Evolutionary conservation across 2,888 invertebrate genomes (phyloP).

Genomic region (Pecten maximus): DNA sequence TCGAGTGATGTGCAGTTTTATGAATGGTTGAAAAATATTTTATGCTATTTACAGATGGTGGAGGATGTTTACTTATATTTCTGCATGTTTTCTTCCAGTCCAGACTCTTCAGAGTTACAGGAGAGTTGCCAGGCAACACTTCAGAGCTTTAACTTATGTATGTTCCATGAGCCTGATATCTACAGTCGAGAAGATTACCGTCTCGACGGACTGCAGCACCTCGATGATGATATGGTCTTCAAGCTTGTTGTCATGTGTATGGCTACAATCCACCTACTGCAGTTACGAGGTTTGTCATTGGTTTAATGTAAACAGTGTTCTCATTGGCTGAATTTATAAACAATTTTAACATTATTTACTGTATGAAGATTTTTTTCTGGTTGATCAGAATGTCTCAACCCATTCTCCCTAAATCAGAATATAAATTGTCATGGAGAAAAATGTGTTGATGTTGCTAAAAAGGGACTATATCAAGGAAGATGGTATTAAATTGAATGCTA

Average conservation of each 20-base stretch:
- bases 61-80: too few species aligned
- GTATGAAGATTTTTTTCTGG: neutral
- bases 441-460: too few species aligned
- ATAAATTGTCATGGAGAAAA: too few species aligned
- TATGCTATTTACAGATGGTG: too few species aligned
- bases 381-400: too few species aligned
- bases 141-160: constrained; percentile 89
- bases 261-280: constrained; percentile 90
- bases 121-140: constrained; percentile 83
- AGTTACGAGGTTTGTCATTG: constrained; percentile 82
- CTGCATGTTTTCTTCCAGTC: too few species aligned
- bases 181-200: constrained; percentile 60
- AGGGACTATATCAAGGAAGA: too few species aligned
- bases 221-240: constrained; percentile 88
- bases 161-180: constrained; percentile 85
- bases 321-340: neutral
- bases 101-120: constrained; percentile 75
- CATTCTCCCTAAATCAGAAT: too few species aligned
- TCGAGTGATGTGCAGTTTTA: too few species aligned
- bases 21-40: too few species aligned
- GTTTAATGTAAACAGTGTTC: neutral
- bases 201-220: constrained; percentile 77
- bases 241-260: constrained; percentile 92
- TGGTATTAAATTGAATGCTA: too few species aligned
- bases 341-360: neutral